Base-by-base conservation (phyloP, 30 jellyfish, hydroid and myxozoan genomes). In the Aurelia coerulea region DNA sequence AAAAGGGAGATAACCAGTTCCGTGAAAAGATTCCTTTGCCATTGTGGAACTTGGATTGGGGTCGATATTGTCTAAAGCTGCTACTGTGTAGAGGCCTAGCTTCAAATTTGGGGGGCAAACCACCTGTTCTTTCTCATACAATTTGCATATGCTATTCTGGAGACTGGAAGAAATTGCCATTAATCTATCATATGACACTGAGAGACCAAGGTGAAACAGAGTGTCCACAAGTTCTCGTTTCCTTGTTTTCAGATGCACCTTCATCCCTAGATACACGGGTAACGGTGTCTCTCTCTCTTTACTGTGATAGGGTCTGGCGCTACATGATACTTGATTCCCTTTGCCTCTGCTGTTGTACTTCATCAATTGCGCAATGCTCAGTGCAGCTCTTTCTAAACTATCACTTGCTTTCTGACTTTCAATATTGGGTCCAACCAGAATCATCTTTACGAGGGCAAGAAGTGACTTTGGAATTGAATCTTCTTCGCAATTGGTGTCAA, bases 71-170 rank as follows among this genome's bases (percentile, higher is more conserved):
- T 78, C 89, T 0, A 63, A 12, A 31, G 89, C 89, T 46, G 89
- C 89, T 18, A 62, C 63, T 37, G 66, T 78, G 52, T 23, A 78
- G 65, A 78, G 37, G 41, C 80, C 80, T 14, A 2, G 23, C n/a
- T 63, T 78, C 83, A 78, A 62, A 59, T 59, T 39, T 37, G 89
- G 78, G 37, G 89, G 89, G 63, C 80, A 58, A 78, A 78, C 89
- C 5, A 78, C 68, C 7, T 49, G 42, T 56, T 78, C 89, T 19
- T 13, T 5, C 34, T 33, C 50, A 32, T 33, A 66, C 23, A 66
- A 32, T 32, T 5, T 32, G 34, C 77, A 59, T 15, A 59, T 19
- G 31, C 31, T 19, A 19, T 19, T 59, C 32, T 59, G 69, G 19
- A 59, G 19, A 15, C 32, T 59, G 4, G 19, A 17, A 15, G 69